Conservation (phyloP, 2,113 vertebrate species). For the Indri indri region DNA sequence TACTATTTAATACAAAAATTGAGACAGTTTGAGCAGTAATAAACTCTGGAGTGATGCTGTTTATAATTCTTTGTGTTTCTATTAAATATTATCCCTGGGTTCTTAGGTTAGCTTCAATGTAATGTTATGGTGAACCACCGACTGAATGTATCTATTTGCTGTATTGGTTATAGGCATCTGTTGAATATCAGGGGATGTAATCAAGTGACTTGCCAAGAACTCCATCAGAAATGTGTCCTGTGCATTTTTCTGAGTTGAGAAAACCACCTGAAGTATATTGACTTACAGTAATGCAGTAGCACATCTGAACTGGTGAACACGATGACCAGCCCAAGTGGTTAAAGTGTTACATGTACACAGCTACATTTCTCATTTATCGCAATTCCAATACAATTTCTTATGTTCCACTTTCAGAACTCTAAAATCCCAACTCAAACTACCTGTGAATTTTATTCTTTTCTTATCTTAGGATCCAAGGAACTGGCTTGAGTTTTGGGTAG, state of each 20-base stretch:
- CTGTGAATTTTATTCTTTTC: background rate
- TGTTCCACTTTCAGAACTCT: background rate
- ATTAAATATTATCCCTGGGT: conserved; percentile 64
- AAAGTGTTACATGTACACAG: background rate
- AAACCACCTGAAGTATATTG: conserved; percentile 52
- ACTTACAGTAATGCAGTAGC: background rate
- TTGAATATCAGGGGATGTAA: conserved; percentile 79
- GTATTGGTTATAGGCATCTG: conserved; percentile 80
- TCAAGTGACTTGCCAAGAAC: conserved; percentile 79
- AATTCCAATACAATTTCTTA: background rate
- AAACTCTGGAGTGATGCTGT: background rate
- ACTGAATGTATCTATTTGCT: conserved; percentile 71
- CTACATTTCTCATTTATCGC: background rate
- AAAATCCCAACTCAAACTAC: background rate
- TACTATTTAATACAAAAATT: conserved; percentile 4
- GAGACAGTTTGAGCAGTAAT: background rate
- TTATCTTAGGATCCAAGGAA: background rate
- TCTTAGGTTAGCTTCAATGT: conserved; percentile 54
- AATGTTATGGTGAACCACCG: conserved; percentile 63
- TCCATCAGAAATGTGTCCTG: conserved; percentile 75
- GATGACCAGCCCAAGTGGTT: background rate
- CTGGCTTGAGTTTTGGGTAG: background rate
- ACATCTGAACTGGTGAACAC: conserved; percentile 51
- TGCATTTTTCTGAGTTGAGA: conserved; percentile 81
- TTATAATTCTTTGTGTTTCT: conserved; percentile 70